Evolutionary conservation across 2,113 vertebrate genomes (phyloP).

Genomic region (Coreoperca whiteheadi): DNA sequence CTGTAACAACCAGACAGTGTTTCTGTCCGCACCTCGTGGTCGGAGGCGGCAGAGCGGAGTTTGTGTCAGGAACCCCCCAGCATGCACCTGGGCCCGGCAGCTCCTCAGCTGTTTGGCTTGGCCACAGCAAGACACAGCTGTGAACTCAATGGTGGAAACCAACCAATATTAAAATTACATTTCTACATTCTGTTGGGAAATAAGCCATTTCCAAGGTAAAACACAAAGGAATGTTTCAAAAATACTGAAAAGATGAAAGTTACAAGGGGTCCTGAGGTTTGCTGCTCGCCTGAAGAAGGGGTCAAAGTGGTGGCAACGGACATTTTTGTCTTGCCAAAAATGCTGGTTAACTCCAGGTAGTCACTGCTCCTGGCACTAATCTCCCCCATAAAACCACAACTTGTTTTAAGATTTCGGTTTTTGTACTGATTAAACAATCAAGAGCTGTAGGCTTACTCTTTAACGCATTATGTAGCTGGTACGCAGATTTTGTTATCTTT

Average conservation of each 20-base stretch:
- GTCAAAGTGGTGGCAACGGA: neutral
- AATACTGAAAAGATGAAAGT: conserved; percentile 37
- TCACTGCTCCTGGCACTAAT: neutral
- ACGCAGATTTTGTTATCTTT: neutral
- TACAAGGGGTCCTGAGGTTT: conserved; percentile 22
- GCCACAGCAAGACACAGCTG: conserved; percentile 59
- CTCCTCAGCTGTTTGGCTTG: conserved; percentile 72
- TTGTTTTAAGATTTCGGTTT: neutral
- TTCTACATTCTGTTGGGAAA: conserved; percentile 59
- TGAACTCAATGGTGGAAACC: conserved; percentile 41
- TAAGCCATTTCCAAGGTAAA: conserved; percentile 58
- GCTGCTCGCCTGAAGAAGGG: conserved; percentile 27
- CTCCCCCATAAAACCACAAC: neutral
- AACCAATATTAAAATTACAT: conserved; percentile 54
- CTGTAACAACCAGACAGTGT: conserved; percentile 57
- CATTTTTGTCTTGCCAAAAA: neutral
- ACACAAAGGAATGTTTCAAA: conserved; percentile 42
- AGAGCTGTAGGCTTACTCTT: no score
- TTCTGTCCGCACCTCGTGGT: conserved; percentile 66
- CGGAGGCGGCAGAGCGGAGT: conserved; percentile 22
- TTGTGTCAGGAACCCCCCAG: conserved; percentile 43
- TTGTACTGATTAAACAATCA: conserved; percentile 7
- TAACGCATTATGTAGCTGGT: neutral
- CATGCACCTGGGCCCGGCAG: conserved; percentile 67
- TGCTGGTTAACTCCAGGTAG: neutral